These are phyloP conservation scores for Chaetodon auriga DNA, from an alignment of 2,113 vertebrate species.

Conservation along the genomic window DNA sequence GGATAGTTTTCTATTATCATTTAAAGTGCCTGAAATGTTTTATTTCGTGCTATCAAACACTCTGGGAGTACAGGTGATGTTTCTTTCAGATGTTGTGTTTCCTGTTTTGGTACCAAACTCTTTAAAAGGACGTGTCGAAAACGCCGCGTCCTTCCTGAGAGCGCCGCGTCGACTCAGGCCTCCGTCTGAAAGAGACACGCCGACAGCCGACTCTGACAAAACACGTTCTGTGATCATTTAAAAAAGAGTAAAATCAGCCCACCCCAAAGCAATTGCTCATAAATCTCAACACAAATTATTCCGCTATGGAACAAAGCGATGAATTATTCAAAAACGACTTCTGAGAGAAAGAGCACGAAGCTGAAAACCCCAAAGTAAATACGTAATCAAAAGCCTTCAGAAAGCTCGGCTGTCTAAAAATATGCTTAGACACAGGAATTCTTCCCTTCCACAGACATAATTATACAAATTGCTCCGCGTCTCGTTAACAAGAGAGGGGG, in stretches of 20 bases:
- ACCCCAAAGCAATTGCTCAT: constrained; percentile 67
- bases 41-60: not conserved
- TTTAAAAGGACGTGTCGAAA: constrained; percentile 26
- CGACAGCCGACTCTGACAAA: constrained; percentile 52
- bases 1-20: not conserved
- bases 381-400: constrained; percentile 77
- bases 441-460: constrained; percentile 81
- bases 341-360: constrained; percentile 65
- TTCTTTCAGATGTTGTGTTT: not conserved
- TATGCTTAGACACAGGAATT: constrained; percentile 84
- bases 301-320: constrained; percentile 75
- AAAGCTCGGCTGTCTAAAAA: constrained; percentile 77
- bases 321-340: constrained; percentile 79
- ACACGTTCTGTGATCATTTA: constrained; percentile 63
- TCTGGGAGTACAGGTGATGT: not conserved
- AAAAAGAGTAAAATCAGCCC: constrained; percentile 56
- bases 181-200: constrained; percentile 23
- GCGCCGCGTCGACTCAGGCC: not conserved
- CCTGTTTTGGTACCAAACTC: constrained; percentile 26
- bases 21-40: constrained; percentile 17
- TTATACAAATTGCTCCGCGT: constrained; percentile 85
- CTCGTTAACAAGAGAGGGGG: constrained; percentile 82
- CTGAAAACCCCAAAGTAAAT: constrained; percentile 76
- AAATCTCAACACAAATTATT: constrained; percentile 80
- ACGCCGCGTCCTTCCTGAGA: constrained; percentile 2